These are phyloP conservation scores for Armadillidium nasatum DNA, from an alignment of 1,140 invertebrate genomes.

Conservation along the genomic window DNA sequence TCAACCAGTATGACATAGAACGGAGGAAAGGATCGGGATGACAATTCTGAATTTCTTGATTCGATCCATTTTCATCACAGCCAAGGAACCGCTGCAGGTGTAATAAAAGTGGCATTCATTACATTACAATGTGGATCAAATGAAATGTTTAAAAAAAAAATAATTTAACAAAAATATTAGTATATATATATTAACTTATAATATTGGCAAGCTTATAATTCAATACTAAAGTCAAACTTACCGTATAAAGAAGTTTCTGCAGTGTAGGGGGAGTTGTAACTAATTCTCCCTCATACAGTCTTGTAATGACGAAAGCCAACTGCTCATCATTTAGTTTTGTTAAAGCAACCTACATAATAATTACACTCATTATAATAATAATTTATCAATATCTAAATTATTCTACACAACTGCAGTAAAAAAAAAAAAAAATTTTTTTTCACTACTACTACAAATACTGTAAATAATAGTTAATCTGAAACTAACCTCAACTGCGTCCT, in stretches of 20 bases:
- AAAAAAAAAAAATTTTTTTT: too few relatives aligned
- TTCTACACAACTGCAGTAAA: too few relatives aligned
- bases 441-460: too few relatives aligned
- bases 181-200: too few relatives aligned
- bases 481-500: conserved; percentile 86
- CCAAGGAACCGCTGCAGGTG: conserved; percentile 48
- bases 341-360: conserved; percentile 54
- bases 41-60: conserved; percentile 64
- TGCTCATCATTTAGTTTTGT: conserved; percentile 93
- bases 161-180: too few relatives aligned
- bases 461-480: too few relatives aligned
- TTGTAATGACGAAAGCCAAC: conserved; percentile 86
- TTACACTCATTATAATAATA: too few relatives aligned
- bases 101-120: conserved; percentile 36
- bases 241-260: conserved; percentile 64
- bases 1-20: conserved; percentile 95
- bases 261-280: conserved; percentile 70
- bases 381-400: too few relatives aligned
- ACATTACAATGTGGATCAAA: too few relatives aligned
- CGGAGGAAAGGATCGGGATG: conserved; percentile 94
- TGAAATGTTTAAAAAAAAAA: too few relatives aligned
- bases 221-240: too few relatives aligned
- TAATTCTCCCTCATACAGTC: conserved; percentile 78
- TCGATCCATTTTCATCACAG: conserved; percentile 50
- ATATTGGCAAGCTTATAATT: conserved; percentile 17